Evolutionary conservation across 2,797 vertebrate genomes (phyloP), one percentile per base, ranked within the genome.

Genomic region (Steatocranus sp.): DNA sequence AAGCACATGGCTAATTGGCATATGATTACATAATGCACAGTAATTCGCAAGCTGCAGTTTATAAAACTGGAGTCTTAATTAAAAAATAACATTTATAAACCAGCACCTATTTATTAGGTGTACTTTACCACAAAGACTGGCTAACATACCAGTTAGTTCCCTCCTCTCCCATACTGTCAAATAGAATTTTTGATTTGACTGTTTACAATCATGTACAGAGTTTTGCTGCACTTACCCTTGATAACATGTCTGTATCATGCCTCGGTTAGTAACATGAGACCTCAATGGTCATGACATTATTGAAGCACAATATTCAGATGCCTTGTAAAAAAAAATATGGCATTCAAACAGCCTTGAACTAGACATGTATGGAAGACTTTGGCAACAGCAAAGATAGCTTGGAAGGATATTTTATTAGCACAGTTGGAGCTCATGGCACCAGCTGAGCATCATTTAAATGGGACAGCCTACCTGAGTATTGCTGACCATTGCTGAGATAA

Each of bases 221-320:
- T 63, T 20, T 6, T 66, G 34, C 7, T 9, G 11, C 61, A 66
- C 34, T 23, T 15, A 9, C n/a, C 61, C n/a, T 66, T 12, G n/a
- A 41, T 14, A 66, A 25, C 36, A 66, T 15, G 0, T 23, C 20
- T 0, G 11, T 66, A 14, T 38, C n/a, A 66, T 66, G 12, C 36
- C 20, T 23, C 12, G 15, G 5, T 38, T 25, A 66, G 61, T 10
- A 66, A 41, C 5, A 41, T 23, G 11, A 36, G 18, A 5, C 32
- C 32, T 63, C 11, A 20, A 63, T 4, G 18, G 0, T 36, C 6
- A 12, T 8, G 30, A 32, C 4, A 5, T 34, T 61, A 61, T 34
- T 34, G 58, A 20, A 36, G 58, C 32, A 36, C 18, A 36, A 36
- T 3, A 36, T 0, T n/a, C 6, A 36, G 10, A 63, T 34, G 32